phyloP scores from a whole-genome alignment of 2,888 invertebrate species.

The Masnerella sp. region DNA sequence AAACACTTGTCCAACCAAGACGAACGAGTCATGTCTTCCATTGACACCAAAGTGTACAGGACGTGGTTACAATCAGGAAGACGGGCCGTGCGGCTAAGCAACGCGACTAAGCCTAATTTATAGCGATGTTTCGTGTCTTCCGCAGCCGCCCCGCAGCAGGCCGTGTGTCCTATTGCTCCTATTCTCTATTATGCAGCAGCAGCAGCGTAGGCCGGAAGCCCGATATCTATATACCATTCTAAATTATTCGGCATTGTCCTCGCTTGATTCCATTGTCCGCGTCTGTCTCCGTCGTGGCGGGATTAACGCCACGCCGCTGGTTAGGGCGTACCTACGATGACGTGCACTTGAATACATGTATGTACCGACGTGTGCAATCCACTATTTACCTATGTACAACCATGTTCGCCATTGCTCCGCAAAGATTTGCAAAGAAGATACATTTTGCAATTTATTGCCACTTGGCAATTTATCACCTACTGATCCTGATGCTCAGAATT shows the following conservation, averaged over 20 bases:
- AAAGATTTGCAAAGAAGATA: neutral
- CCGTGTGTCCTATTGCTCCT: conserved; percentile 76
- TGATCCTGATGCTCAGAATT: no score
- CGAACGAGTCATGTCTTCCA: no score
- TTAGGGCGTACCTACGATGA: conserved; percentile 69
- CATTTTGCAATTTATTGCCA: no score
- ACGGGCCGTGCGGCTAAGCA: conserved; percentile 56
- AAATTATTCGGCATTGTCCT: conserved; percentile 77
- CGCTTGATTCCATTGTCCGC: conserved; percentile 76
- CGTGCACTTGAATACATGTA: conserved; percentile 57
- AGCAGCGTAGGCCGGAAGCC: conserved; percentile 70
- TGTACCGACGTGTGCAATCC: conserved; percentile 51
- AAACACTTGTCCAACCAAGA: no score
- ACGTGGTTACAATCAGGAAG: conserved; percentile 48
- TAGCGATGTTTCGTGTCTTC: conserved; percentile 76
- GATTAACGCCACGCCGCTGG: conserved; percentile 68
- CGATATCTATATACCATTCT: conserved; percentile 76
- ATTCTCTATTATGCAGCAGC: conserved; percentile 74
- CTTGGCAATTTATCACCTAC: no score
- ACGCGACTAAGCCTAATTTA: conserved; percentile 72
- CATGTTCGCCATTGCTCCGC: conserved; percentile 37
- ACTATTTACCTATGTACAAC: conserved; percentile 59
- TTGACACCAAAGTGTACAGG: no score
- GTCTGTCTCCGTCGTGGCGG: conserved; percentile 75
- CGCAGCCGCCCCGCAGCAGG: conserved; percentile 71